Conservation (phyloP, 2,113 vertebrate genomes). For the Craseonycteris thonglongyai region DNA sequence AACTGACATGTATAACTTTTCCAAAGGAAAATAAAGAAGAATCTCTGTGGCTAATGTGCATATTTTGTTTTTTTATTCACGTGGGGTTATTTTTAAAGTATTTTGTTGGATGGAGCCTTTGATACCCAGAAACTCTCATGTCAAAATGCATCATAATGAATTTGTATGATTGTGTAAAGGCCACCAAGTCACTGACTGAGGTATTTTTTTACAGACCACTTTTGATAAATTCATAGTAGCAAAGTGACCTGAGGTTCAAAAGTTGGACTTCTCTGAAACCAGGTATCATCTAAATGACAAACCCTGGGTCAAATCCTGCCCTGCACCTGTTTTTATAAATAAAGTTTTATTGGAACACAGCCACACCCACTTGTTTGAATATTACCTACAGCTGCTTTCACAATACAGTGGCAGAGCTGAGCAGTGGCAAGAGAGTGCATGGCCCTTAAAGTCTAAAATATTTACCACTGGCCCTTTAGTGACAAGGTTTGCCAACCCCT, state of each 20-base stretch:
- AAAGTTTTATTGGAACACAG: background rate
- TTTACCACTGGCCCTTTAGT: background rate
- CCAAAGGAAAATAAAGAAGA: slow-evolving; percentile 20
- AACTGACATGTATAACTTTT: background rate
- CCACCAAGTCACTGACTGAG: background rate
- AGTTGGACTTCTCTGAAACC: background rate
- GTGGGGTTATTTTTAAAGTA: background rate
- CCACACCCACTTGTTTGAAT: background rate
- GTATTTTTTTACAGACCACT: background rate
- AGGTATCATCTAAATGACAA: background rate
- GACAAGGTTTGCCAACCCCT: background rate
- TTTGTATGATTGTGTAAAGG: background rate
- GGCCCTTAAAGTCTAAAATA: background rate
- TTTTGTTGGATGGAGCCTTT: background rate
- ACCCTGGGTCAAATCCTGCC: background rate
- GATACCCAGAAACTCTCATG: background rate
- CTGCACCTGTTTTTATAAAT: background rate
- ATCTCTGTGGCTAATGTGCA: background rate
- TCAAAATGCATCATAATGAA: background rate
- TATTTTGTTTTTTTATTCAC: background rate
- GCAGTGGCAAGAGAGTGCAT: background rate
- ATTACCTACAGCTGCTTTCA: background rate
- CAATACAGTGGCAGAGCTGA: accelerated
- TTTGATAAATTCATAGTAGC: background rate
- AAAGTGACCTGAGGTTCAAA: background rate